A percentile compares a stretch with the other conserved stretches of the same genome.
phyloP scores from a whole-genome alignment of 92 coral and sea anemone genomes.

The Heteractis magnifica region DNA sequence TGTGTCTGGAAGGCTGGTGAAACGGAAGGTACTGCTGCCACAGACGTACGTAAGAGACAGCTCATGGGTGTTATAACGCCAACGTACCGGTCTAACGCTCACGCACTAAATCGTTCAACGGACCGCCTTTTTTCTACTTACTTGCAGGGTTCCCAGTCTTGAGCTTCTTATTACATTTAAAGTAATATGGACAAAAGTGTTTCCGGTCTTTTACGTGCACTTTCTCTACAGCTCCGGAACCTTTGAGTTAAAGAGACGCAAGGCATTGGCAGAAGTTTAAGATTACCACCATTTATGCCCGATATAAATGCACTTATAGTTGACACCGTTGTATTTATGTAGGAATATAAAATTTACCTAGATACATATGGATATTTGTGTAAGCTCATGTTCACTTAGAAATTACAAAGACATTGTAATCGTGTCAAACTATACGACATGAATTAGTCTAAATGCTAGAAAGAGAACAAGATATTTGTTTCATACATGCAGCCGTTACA shows the following conservation, averaged over 20 bases:
- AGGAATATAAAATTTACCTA: no score
- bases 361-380: no score
- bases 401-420: no score
- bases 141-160: neutral
- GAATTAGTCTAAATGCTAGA: no score
- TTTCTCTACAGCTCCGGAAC: neutral
- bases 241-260: neutral
- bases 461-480: no score
- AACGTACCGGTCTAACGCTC: constrained; percentile 4
- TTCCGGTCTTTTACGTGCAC: constrained; percentile 7
- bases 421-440: no score
- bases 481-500: no score
- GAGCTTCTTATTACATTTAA: constrained; percentile 11
- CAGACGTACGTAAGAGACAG: neutral
- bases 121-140: neutral
- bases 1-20: neutral
- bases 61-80: constrained; percentile 1
- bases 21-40: neutral
- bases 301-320: no score
- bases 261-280: neutral
- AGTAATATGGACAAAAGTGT: neutral
- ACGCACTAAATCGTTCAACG: neutral
- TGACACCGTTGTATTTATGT: no score
- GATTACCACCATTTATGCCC: no score
- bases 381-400: no score